Conservation (phyloP, 1,140 invertebrate genomes). For the Brachionus angularis region DNA sequence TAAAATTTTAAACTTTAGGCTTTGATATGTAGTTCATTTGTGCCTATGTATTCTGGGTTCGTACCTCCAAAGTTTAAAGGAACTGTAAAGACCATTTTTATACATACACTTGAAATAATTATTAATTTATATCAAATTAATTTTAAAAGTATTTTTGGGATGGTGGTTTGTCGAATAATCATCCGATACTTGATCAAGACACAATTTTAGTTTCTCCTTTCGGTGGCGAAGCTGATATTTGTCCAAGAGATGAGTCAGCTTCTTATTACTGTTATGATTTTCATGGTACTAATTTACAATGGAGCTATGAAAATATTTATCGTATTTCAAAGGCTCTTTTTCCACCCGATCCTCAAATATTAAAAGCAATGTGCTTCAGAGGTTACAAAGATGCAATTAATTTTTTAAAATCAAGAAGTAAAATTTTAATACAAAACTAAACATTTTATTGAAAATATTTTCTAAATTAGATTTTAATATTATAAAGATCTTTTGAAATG, state of each 20-base stretch:
- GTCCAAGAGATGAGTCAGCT: conserved; percentile 63
- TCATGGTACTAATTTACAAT: conserved; percentile 34
- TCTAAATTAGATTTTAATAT: background rate
- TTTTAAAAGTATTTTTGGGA: conserved; percentile 76
- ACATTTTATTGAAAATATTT: background rate
- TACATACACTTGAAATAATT: too few species aligned
- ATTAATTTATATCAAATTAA: too few species aligned
- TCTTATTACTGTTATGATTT: conserved; percentile 3
- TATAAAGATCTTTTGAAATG: conserved; percentile 37
- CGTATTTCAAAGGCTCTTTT: conserved; percentile 32
- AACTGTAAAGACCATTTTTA: conserved; percentile 58
- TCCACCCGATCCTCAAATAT: conserved; percentile 27
- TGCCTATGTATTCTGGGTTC: conserved; percentile 91
- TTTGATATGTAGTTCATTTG: conserved; percentile 84
- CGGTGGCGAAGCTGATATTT: conserved; percentile 95
- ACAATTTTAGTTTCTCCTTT: conserved; percentile 96
- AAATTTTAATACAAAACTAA: background rate
- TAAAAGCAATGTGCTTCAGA: conserved; percentile 38
- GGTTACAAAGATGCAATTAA: conserved; percentile 41
- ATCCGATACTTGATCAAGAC: conserved; percentile 84
- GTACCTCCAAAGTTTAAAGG: conserved; percentile 83
- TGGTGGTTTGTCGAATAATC: conserved; percentile 90
- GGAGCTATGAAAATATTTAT: conserved; percentile 40
- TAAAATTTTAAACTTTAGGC: conserved; percentile 62
- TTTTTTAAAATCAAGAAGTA: conserved; percentile 42